A percentile compares a stretch with the other conserved stretches of the same genome.
phyloP scores from a whole-genome alignment of 37 sponge, comb jelly and placozoan species.

The Lycopodina hypogea region DNA sequence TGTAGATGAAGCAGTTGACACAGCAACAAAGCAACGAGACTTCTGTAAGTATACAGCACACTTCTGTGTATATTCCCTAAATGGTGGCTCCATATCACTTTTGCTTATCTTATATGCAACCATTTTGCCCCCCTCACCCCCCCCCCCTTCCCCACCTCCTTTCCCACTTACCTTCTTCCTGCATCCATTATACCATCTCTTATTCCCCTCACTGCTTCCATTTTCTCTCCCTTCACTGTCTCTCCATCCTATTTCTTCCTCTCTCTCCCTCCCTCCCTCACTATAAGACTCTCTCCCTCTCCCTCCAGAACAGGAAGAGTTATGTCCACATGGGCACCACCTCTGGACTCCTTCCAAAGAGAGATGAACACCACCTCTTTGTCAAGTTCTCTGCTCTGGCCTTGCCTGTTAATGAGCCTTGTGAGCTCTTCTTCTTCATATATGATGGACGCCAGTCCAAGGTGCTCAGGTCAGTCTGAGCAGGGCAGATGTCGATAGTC shows the following conservation, averaged over 20 bases:
- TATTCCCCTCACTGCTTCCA: too few species aligned
- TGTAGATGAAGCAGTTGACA: constrained; percentile 46
- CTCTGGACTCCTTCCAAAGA: constrained; percentile 11
- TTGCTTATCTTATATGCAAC: too few species aligned
- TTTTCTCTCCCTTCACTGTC: background rate
- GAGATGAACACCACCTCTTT: constrained; percentile 56
- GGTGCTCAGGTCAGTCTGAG: constrained; percentile 30
- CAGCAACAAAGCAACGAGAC: constrained; percentile 22
- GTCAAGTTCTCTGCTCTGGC: constrained; percentile 63
- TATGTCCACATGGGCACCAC: constrained; percentile 17
- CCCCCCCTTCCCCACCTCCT: background rate
- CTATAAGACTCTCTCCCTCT: background rate
- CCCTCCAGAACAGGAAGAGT: constrained; percentile 30
- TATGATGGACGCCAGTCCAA: constrained; percentile 42
- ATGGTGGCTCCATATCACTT: too few species aligned
- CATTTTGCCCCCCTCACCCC: constrained; percentile 10
- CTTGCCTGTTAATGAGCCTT: constrained; percentile 48
- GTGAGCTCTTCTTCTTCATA: constrained; percentile 61
- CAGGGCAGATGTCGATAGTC: background rate
- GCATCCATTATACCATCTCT: too few species aligned
- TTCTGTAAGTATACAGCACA: background rate
- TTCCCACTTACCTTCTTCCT: too few species aligned
- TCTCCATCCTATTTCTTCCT: background rate
- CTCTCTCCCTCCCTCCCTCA: constrained; percentile 14
- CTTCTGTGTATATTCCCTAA: background rate